These are phyloP conservation scores for Lordiphosa stackelbergi DNA, from an alignment of 1,140 invertebrate genomes.

Conservation along the genomic window DNA sequence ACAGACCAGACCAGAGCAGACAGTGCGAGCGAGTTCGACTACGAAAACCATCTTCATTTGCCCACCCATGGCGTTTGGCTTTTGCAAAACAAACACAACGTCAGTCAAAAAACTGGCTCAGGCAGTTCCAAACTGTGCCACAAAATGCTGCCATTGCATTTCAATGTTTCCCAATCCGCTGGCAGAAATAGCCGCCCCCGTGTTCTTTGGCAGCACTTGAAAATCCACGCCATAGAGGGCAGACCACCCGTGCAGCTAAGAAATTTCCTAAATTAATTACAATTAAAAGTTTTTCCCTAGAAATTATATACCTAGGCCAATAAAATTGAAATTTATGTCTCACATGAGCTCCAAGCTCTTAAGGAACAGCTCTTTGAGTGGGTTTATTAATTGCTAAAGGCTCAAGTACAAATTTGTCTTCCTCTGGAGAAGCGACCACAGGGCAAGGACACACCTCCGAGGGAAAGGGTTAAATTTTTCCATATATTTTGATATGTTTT, in stretches of 20 bases:
- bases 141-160: constrained; percentile 47
- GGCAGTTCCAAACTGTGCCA: constrained; percentile 4
- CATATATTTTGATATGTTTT: constrained; percentile 39
- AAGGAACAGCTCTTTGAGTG: constrained; percentile 19
- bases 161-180: constrained; percentile 49
- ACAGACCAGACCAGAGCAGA: background rate
- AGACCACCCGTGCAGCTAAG: constrained; percentile 50
- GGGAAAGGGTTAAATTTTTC: constrained; percentile 45
- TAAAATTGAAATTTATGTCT: constrained; percentile 73
- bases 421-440: constrained; percentile 41
- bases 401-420: constrained; percentile 58
- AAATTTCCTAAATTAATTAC: constrained; percentile 67
- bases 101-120: constrained; percentile 52
- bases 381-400: constrained; percentile 60
- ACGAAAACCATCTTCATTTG: constrained; percentile 5
- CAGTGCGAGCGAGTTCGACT: background rate
- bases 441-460: constrained; percentile 43
- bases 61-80: constrained; percentile 67
- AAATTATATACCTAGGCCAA: constrained; percentile 58
- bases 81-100: constrained; percentile 75
- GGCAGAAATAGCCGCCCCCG: constrained; percentile 61
- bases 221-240: constrained; percentile 20
- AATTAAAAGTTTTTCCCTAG: constrained; percentile 60
- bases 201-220: constrained; percentile 73
- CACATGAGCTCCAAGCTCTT: constrained; percentile 53